Evolutionary conservation across 2,113 vertebrate genomes (phyloP), one percentile per base, ranked within the genome.

Genomic region (Hepsetus odoe): DNA sequence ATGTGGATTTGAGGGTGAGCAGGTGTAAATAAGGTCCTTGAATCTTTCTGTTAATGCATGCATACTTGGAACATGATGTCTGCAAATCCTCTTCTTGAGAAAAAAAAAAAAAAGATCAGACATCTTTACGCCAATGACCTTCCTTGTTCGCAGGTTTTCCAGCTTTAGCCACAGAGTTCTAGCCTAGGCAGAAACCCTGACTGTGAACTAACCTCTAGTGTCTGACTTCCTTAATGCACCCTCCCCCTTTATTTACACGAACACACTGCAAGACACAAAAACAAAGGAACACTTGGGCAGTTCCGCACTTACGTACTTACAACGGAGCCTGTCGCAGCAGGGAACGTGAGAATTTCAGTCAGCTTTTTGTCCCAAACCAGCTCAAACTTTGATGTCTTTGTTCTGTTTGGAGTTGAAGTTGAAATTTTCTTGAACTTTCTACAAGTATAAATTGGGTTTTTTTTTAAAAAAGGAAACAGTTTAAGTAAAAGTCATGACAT

Each of bases 401-500:
- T 58, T 72, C 51, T 58, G 4, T 58, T 33, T 20, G n/a, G 32
- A 65, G n/a, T n/a, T n/a, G n/a, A 65, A 38, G 33, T 38, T 38
- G 32, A 65, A 33, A 38, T 38, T 22, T 65, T 65, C 61, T 35
- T 40, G 28, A 72, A 65, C 33, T 30, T 72, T 56, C 32, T 79
- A 30, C 5, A 81, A 56, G 42, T 24, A 56, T 81, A 24, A 59
- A 61, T 53, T 33, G 0, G 0, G 2, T 76, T 30, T 33, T 44
- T 76, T 30, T 33, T 44, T 1, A 12, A 42, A 10, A 24, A 66
- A 67, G 49, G 20, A 40, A 55, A 28, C 16, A 28, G 22, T 28
- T 26, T 13, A 81, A 83, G 56, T 22, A 32, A 55, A 40, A 73
- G 20, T 61, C 40, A 59, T 1, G 64, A 78, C 65, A 70, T 80